A percentile compares a stretch with the other conserved stretches of the same genome.
Evolutionary conservation across 2,888 invertebrate species (phyloP).

Genomic region (Ophion obscuratus): DNA sequence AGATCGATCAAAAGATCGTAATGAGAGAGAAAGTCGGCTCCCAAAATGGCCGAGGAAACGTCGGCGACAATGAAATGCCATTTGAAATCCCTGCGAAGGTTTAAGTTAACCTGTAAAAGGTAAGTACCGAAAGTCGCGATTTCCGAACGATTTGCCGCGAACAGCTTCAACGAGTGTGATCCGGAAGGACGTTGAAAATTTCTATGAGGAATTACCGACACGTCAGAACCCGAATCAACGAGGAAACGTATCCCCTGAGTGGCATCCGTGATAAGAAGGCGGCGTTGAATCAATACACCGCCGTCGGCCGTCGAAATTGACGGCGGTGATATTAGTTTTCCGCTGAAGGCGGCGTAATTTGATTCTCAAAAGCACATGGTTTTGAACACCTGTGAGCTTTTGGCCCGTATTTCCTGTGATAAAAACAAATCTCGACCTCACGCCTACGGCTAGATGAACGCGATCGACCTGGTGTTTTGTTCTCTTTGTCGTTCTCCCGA

Average conservation of each 20-base stretch:
- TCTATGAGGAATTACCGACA: constrained; percentile 46
- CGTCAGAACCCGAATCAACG: constrained; percentile 53
- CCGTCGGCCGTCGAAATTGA: constrained; percentile 48
- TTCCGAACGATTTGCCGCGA: constrained; percentile 56
- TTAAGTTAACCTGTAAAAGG: constrained; percentile 47
- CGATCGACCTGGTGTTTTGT: not conserved
- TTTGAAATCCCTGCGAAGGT: constrained; percentile 47
- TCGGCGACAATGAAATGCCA: constrained; percentile 64
- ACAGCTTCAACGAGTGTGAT: not conserved
- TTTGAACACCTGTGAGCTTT: not conserved
- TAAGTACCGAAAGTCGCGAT: constrained; percentile 58
- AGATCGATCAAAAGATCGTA: constrained; percentile 36
- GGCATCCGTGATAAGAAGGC: constrained; percentile 44
- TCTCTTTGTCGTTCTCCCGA: too few species aligned
- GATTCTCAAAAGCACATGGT: not conserved
- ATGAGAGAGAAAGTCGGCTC: constrained; percentile 59
- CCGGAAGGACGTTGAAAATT: not conserved
- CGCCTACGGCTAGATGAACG: not conserved
- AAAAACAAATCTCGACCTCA: constrained; percentile 2
- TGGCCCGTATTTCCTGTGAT: not conserved
- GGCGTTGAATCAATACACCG: constrained; percentile 19
- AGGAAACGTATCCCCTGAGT: constrained; percentile 23
- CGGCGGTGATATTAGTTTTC: constrained; percentile 31
- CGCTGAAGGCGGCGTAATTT: not conserved
- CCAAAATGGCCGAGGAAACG: constrained; percentile 54